Percentiles rank a stretch among this genome's conserved stretches.
Evolutionary conservation across 2,113 vertebrate species (phyloP).

Genomic region (Nycticorax nycticorax): DNA sequence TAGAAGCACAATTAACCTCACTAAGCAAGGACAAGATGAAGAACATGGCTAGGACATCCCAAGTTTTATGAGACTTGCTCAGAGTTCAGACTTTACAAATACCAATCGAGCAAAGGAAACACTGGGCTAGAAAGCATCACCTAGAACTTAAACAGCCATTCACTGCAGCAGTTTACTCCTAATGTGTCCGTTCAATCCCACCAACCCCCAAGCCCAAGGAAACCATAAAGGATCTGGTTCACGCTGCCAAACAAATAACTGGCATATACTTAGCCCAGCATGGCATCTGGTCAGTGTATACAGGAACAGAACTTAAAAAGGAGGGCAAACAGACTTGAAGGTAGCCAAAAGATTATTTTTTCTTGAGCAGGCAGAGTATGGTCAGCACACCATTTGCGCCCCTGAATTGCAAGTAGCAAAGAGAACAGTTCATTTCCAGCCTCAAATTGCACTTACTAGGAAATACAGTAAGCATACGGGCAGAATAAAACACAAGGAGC

Average conservation of each 20-base stretch:
- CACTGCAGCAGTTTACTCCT: neutral
- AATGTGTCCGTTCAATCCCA: accelerated
- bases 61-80: neutral
- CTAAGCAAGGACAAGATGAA: neutral
- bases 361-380: neutral
- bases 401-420: neutral
- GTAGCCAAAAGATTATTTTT: neutral
- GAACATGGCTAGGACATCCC: neutral
- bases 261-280: neutral
- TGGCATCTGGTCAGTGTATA: neutral
- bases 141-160: neutral
- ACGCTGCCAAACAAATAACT: neutral
- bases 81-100: neutral
- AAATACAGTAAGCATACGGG: neutral
- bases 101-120: neutral
- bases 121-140: neutral
- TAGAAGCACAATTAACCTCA: neutral
- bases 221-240: neutral
- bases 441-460: neutral
- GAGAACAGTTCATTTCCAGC: neutral
- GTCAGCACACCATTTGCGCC: neutral
- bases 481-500: neutral
- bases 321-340: neutral
- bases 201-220: neutral
- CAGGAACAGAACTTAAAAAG: neutral